Evolutionary conservation across 1,140 invertebrate genomes (phyloP), one percentile per base, ranked within the genome.

Genomic region (Drosophila serrata): DNA sequence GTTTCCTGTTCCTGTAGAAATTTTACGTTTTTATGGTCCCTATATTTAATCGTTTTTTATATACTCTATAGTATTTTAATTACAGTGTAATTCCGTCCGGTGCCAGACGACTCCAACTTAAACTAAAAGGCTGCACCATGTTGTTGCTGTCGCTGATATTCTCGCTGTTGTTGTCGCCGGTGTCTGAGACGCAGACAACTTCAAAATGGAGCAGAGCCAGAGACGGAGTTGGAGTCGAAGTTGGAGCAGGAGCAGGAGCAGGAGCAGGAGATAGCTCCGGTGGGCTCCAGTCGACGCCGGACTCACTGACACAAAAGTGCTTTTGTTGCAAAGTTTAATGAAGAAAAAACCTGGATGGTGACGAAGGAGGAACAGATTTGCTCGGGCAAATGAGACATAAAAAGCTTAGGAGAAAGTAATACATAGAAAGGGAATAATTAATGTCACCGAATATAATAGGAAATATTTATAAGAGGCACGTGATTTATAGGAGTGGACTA

Each of bases 101-200:
- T 35, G 55, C 74, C 49, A 75, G 72, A 57, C 73, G 84, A 65
- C 84, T 80, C 72, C 73, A 82, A 88, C 85, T 90, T 88, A 84
- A 88, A 88, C 84, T 88, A 88, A 88, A 88, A 90, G 84, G 85
- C 84, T 82, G 84, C 73, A 64, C 72, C 74, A 72, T 59, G 74
- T 62, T 64, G 46, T 67, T 60, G 81, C 49, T 51, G 53, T 42
- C 61, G 70, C 43, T 31, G 64, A 33, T 49, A 55, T 56, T 58
- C 55, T 39, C 37, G 46, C 58, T 67, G 65, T 64, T 80, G 68
- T 82, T 76, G 84, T 74, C 73, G 84, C 68, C 73, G 80, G 68
- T 90, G 85, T 88, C 80, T 88, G 77, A 88, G 84, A 88, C 70
- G 84, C 81, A 88, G 85, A 88, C 84, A 88, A 90, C 84, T 88